phyloP scores from a whole-genome alignment of 2,888 invertebrate genomes.

The Micropterix aruncella region DNA sequence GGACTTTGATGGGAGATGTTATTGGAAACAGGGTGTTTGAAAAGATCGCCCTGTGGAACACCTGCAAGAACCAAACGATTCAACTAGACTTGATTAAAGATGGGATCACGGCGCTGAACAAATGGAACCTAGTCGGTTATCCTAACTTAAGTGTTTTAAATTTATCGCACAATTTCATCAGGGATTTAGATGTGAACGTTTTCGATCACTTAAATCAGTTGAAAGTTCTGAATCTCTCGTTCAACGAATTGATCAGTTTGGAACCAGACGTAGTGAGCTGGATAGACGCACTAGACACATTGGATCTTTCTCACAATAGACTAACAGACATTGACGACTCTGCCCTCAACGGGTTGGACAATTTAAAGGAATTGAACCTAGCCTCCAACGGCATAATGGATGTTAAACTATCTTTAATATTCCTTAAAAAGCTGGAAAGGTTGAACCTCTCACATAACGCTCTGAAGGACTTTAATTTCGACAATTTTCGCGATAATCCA shows the following conservation, averaged over 20 bases:
- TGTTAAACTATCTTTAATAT: not conserved
- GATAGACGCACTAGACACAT: not conserved
- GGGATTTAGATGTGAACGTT: not conserved
- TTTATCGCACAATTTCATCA: not conserved
- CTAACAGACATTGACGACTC: not conserved
- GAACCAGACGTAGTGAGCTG: not conserved
- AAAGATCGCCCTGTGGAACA: not conserved
- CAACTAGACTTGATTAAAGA: not conserved
- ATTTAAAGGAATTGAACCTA: not conserved
- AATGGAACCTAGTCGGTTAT: not conserved
- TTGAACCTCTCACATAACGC: not conserved
- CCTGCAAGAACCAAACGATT: not conserved
- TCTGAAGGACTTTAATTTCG: not conserved
- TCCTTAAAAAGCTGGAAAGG: not conserved
- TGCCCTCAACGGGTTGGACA: not conserved
- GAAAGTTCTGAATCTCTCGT: not conserved
- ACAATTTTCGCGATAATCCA: not conserved
- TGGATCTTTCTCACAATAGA: not conserved
- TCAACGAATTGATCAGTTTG: not conserved
- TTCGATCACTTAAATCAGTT: not conserved
- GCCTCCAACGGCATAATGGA: not conserved
- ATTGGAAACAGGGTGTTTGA: not conserved
- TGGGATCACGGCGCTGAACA: not conserved
- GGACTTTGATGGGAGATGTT: not conserved
- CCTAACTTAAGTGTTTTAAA: not conserved